These are phyloP conservation scores for Bombycilla garrulus DNA, from an alignment of 2,113 vertebrate genomes.

Conservation along the genomic window DNA sequence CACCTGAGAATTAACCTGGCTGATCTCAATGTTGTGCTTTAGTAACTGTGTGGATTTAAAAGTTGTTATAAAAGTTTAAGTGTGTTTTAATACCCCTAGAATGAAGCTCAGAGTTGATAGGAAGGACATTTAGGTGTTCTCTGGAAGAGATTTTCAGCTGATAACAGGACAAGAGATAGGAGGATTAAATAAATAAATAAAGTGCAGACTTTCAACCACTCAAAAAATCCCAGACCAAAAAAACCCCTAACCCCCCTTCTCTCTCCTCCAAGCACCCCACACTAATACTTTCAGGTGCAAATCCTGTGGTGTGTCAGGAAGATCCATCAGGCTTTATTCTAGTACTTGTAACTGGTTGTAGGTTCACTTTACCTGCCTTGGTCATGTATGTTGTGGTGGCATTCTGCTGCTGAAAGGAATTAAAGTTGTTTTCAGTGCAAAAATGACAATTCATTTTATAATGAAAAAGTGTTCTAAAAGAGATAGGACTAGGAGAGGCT, in stretches of 20 bases:
- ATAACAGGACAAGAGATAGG: neutral
- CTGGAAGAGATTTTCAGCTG: neutral
- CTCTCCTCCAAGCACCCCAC: neutral
- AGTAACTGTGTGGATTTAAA: neutral
- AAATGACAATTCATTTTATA: neutral
- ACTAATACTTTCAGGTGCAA: neutral
- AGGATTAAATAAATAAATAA: neutral
- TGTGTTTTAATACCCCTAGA: neutral
- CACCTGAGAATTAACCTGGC: neutral
- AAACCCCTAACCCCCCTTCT: neutral
- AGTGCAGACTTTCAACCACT: rapidly evolving
- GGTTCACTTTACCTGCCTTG: neutral
- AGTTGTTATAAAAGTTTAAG: neutral
- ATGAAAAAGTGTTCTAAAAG: neutral
- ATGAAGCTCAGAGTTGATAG: neutral
- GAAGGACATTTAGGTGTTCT: neutral
- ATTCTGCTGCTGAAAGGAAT: neutral
- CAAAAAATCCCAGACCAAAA: neutral
- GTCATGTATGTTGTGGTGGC: neutral
- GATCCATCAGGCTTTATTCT: neutral
- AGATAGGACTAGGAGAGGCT: slow-evolving; percentile 37
- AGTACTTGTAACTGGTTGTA: neutral
- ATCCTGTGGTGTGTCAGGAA: neutral
- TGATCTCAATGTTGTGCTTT: neutral
- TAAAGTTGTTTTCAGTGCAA: neutral